Conservation (phyloP, 2,113 vertebrate genomes). For the Thalassoma bifasciatum region DNA sequence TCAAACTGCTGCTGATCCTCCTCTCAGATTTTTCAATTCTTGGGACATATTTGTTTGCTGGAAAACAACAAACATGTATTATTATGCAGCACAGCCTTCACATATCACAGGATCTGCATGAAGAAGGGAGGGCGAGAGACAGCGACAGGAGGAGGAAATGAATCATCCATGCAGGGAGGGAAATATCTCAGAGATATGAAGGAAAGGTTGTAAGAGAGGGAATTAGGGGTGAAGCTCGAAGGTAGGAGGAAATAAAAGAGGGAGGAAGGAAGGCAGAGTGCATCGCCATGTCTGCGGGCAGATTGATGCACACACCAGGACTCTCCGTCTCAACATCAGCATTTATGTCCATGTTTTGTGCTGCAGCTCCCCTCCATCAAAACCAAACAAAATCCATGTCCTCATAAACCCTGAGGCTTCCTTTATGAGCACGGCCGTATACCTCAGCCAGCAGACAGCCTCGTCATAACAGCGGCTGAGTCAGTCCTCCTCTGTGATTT, state of each 20-base stretch:
- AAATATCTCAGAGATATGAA: neutral
- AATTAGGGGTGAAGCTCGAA: neutral
- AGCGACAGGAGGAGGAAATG: neutral
- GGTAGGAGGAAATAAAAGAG: neutral
- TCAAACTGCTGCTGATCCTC: neutral
- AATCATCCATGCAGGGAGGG: neutral
- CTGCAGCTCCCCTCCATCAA: constrained; percentile 21
- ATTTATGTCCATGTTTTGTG: constrained; percentile 16
- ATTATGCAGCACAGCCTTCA: constrained; percentile 5
- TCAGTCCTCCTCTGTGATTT: constrained; percentile 47
- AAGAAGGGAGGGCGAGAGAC: neutral
- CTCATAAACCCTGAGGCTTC: constrained; percentile 36
- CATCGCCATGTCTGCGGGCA: neutral
- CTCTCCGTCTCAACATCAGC: constrained; percentile 23
- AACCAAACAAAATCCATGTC: constrained; percentile 34
- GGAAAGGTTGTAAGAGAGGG: neutral
- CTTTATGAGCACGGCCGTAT: constrained; percentile 35
- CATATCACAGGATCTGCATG: neutral
- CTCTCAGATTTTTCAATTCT: neutral
- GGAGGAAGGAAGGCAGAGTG: no score
- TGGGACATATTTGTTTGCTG: neutral
- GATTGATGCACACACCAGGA: constrained; percentile 8
- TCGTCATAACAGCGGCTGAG: constrained; percentile 34
- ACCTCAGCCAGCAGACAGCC: constrained; percentile 22
- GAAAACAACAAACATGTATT: neutral